Conservation (phyloP, 2,888 invertebrate genomes). For the Holacanthella duospinosa region DNA sequence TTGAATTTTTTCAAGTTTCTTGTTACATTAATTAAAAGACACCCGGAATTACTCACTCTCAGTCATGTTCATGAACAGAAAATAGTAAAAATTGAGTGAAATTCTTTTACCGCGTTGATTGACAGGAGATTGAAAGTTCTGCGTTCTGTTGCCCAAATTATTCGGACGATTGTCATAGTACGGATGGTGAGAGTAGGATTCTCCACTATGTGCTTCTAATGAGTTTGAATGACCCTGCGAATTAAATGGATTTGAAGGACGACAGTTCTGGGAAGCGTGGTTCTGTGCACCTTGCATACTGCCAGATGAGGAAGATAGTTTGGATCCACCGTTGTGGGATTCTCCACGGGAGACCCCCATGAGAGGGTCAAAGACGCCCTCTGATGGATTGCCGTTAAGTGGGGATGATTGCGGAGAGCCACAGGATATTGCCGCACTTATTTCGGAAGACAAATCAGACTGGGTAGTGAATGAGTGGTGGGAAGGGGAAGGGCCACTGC, state of each 20-base stretch:
- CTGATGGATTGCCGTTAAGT: constrained; percentile 42
- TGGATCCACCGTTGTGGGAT: not conserved
- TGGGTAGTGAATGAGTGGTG: constrained; percentile 51
- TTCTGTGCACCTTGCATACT: not conserved
- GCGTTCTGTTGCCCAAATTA: constrained; percentile 10
- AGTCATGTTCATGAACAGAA: too few relatives aligned
- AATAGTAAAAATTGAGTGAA: not conserved
- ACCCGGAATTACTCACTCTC: too few relatives aligned
- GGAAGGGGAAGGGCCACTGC: constrained; percentile 43
- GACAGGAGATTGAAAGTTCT: constrained; percentile 21
- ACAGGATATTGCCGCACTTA: constrained; percentile 65
- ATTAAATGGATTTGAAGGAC: not conserved
- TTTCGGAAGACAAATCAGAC: constrained; percentile 64
- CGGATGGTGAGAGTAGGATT: constrained; percentile 23
- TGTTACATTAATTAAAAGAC: too few relatives aligned
- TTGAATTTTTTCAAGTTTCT: too few relatives aligned
- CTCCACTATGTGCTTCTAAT: constrained; percentile 18
- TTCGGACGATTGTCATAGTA: constrained; percentile 31
- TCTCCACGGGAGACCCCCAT: not conserved
- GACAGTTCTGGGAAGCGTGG: not conserved
- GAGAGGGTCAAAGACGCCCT: constrained; percentile 24
- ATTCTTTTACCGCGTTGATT: constrained; percentile 16
- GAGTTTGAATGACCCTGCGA: constrained; percentile 6
- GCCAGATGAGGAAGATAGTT: not conserved
- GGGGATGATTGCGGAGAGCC: constrained; percentile 58